Evolutionary conservation across 2,797 vertebrate genomes (phyloP).

Genomic region (Telmatherina bonti): DNA sequence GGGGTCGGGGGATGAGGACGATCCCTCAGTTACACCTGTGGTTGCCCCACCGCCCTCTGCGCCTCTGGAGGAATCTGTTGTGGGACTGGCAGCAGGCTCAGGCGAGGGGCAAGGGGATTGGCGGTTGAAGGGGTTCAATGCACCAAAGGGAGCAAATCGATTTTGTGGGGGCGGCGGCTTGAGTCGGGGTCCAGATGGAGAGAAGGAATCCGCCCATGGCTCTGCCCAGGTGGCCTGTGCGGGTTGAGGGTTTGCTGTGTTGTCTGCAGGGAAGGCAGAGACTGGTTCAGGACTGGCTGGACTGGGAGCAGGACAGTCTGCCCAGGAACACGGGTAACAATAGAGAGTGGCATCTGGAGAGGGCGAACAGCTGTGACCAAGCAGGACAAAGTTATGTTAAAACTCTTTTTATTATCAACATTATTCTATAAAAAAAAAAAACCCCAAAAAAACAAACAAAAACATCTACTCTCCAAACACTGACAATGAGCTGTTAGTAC

Average conservation of each 20-base stretch:
- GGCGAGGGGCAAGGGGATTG: constrained; percentile 85
- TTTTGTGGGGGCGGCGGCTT: constrained; percentile 88
- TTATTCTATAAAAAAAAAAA: neutral
- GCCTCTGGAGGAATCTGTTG: constrained; percentile 77
- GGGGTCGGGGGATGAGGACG: constrained; percentile 64
- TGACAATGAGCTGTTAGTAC: neutral
- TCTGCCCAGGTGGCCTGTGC: constrained; percentile 87
- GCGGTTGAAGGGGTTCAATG: constrained; percentile 91
- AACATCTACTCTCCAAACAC: neutral
- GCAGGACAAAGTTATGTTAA: constrained; percentile 15
- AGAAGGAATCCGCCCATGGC: constrained; percentile 84
- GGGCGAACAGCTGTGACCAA: constrained; percentile 85
- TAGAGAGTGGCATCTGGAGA: constrained; percentile 93
- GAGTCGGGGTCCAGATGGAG: constrained; percentile 83
- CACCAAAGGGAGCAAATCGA: constrained; percentile 92
- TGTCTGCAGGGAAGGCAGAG: constrained; percentile 74
- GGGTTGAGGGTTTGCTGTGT: constrained; percentile 77
- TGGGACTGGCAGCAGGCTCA: constrained; percentile 68
- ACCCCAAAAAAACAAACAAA: too few species aligned
- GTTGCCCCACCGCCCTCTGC: constrained; percentile 85
- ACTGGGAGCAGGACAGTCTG: constrained; percentile 90
- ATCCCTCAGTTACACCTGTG: constrained; percentile 79
- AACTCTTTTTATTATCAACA: neutral
- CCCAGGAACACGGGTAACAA: constrained; percentile 96
- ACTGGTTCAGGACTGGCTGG: constrained; percentile 74